phyloP scores from a whole-genome alignment of 2,797 vertebrate genomes.

The Gambusia yucatana region DNA sequence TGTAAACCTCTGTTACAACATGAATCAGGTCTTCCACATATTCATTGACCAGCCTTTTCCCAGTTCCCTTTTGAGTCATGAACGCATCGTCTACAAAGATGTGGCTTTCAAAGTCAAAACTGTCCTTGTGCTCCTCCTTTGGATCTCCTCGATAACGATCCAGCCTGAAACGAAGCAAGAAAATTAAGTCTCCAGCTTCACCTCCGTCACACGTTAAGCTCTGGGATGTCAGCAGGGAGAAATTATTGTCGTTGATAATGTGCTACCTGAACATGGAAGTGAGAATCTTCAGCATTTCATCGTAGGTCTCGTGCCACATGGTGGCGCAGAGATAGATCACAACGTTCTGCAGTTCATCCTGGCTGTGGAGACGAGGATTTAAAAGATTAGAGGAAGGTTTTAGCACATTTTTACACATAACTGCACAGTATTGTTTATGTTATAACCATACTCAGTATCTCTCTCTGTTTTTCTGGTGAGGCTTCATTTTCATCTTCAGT shows the following conservation, averaged over 20 bases:
- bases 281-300: constrained; percentile 87
- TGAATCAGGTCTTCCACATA: constrained; percentile 77
- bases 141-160: constrained; percentile 84
- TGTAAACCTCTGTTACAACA: constrained; percentile 83
- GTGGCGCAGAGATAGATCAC: constrained; percentile 87
- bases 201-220: neutral
- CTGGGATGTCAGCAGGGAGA: neutral
- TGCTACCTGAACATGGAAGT: constrained; percentile 86
- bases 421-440: too few species aligned
- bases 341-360: constrained; percentile 73
- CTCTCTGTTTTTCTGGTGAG: neutral
- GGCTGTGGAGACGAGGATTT: constrained; percentile 49
- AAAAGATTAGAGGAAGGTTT: neutral
- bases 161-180: constrained; percentile 68
- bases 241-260: neutral
- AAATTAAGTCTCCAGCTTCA: neutral
- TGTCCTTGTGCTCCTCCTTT: constrained; percentile 79
- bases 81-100: constrained; percentile 84
- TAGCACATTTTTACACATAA: neutral
- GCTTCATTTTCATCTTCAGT: neutral
- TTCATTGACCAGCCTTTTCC: constrained; percentile 72
- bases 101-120: constrained; percentile 85
- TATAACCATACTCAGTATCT: too few species aligned
- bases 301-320: constrained; percentile 88
- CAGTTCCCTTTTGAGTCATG: constrained; percentile 64